Base-by-base conservation (phyloP, 2,797 vertebrate species). In the Sebastolobus alascanus region DNA sequence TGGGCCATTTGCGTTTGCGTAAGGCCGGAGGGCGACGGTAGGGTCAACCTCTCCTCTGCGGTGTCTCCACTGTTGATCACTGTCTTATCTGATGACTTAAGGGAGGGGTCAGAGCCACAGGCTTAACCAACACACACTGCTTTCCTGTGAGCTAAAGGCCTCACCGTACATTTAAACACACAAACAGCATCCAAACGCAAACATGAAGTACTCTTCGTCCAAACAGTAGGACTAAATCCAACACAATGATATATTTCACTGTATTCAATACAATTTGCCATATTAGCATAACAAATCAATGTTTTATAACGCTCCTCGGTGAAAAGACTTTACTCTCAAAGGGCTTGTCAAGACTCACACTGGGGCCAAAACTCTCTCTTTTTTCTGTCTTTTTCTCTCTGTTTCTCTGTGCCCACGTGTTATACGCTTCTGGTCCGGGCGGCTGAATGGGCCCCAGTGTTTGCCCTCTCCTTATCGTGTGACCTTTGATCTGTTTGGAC, bases 401-500 rank as follows among this genome's bases (percentile, higher is more conserved):
- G 37, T 74, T 82, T 68, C 77, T 83, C 29, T 38, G 74, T 91
- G 91, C 89, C 91, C 92, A 90, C 76, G 72, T 92, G 93, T 88
- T 91, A 50, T 79, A 75, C 22, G 20, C 88, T 84, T 46, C 64
- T 78, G 87, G 88, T 73, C 84, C n/a, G 9, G 63, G 68, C 68
- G 37, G 74, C 71, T 94, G 93, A 95, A 95, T 93, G 84, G 89
- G 81, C 83, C 86, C 87, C 90, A 91, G 90, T 94, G 92, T 93
- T 93, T 83, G n/a, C 82, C 86, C 85, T 83, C 84, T 93, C 75
- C 93, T 95, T 94, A 95, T 95, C 94, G 69, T 86, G 87, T 93
- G 93, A 93, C 93, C 94, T 95, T 95, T 94, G 94, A 94, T 94
- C 93, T 93, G 93, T 95, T 95, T 95, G 93, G 94, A 94, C 94